Percentiles rank a stretch among this genome's conserved stretches.
Conservation (phyloP, 1,140 invertebrate species). For the Cydia strobilella region DNA sequence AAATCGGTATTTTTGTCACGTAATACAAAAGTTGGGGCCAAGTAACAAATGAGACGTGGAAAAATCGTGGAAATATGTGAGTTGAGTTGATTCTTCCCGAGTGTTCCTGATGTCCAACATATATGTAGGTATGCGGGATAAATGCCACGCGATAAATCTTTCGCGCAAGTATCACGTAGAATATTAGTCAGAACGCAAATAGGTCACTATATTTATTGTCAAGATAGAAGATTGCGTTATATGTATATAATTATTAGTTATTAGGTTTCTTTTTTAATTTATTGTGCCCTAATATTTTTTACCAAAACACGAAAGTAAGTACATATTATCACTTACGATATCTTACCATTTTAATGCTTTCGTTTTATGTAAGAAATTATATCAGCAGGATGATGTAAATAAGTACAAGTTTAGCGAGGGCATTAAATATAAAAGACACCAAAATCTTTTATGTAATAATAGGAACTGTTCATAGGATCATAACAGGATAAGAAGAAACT, state of each 20-base stretch:
- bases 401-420: too few species aligned
- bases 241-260: background rate
- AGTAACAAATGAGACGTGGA: constrained; percentile 69
- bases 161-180: constrained; percentile 8
- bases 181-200: constrained; percentile 8
- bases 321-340: too few species aligned
- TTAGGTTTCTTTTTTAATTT: too few species aligned
- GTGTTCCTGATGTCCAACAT: constrained; percentile 44
- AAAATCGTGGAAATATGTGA: constrained; percentile 71
- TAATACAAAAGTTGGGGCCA: constrained; percentile 52
- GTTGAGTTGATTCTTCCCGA: constrained; percentile 64
- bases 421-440: too few species aligned
- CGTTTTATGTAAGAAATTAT: too few species aligned
- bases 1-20: constrained; percentile 49
- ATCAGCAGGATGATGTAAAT: too few species aligned
- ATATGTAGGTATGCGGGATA: constrained; percentile 27
- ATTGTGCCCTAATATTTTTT: too few species aligned
- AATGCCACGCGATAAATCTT: constrained; percentile 35
- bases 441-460: too few species aligned
- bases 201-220: background rate
- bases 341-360: too few species aligned
- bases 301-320: too few species aligned
- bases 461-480: too few species aligned
- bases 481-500: too few species aligned
- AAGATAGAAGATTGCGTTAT: background rate